These are phyloP conservation scores for Corythaeola cristata DNA, from an alignment of 2,113 vertebrate genomes.

Conservation along the genomic window DNA sequence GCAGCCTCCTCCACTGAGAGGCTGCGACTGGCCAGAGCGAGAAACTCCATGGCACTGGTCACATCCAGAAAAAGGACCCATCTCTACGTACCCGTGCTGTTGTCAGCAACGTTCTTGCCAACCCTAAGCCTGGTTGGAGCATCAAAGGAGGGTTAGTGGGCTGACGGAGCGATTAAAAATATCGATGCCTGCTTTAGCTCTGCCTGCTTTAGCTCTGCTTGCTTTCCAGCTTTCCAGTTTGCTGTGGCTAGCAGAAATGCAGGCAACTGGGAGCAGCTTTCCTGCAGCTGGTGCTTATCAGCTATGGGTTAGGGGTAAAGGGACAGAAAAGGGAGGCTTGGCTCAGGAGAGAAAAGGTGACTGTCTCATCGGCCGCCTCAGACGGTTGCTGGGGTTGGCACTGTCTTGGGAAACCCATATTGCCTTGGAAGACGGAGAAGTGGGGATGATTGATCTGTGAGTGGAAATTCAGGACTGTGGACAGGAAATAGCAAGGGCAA, in stretches of 20 bases:
- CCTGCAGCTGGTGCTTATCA: neutral
- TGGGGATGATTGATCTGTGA: neutral
- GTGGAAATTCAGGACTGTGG: neutral
- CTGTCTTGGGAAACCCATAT: neutral
- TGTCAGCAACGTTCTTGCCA: neutral
- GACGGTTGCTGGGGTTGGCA: neutral
- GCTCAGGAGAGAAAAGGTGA: neutral
- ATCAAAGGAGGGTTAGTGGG: neutral
- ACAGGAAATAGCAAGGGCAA: neutral
- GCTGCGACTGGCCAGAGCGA: neutral
- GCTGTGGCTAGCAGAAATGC: neutral
- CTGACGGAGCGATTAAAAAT: constrained; percentile 14
- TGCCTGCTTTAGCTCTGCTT: neutral
- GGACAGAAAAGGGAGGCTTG: neutral
- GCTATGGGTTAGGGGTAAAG: neutral
- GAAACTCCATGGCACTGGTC: neutral
- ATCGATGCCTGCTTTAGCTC: neutral
- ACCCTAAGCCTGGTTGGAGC: neutral
- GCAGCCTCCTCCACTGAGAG: neutral
- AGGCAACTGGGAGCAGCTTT: neutral
- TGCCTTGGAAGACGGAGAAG: neutral
- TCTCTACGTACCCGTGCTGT: neutral
- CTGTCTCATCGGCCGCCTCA: accelerated
- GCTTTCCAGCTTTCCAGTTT: neutral
- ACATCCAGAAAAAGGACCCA: neutral